Evolutionary conservation across 2,797 vertebrate genomes (phyloP), one percentile per base, ranked within the genome.

Genomic region (Coccyzus lansbergi): DNA sequence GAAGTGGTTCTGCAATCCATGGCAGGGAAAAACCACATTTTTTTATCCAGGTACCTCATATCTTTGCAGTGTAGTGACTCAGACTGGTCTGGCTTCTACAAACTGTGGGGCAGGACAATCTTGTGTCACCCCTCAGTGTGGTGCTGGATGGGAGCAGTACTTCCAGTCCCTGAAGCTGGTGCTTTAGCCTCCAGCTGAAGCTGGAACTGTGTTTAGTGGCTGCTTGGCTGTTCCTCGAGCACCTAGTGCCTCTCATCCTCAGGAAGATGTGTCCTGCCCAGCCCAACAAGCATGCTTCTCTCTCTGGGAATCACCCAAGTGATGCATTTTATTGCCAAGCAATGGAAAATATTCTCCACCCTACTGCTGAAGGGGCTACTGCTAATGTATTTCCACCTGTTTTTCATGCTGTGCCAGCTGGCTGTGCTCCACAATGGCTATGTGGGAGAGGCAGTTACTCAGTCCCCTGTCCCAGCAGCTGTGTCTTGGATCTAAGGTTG

Each of bases 261-360:
- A 6, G 62, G 53, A 88, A 65, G 40, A 6, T 3, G 10, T 60
- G 62, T 62, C 40, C 63, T 59, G 40, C 46, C 88, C 83, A 58
- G 56, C 31, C 60, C 2, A 6, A 52, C 6, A 4, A 80, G 48
- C 58, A 34, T 0, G 0, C 12, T 72, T 24, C 0, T 1, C 38
- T 81, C 40, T 18, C 48, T 72, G 70, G 67, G 81, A 84, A 72
- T 62, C 1, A 2, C 90, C 90, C 88, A 88, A 76, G 74, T 1
- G 2, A 44, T 0, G 1, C 5, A 3, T 83, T 65, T 64, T 40
- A 22, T 33, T 31, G 9, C 22, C 10, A 8, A 80, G 55, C 71
- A 70, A 79, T 15, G 79, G 89, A 94, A 94, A 89, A 70, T 64
- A 63, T 63, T 91, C 44, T 69, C 60, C 4, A 4, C 52, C 53